A percentile compares a stretch with the other conserved stretches of the same genome.
Evolutionary conservation across 2,797 vertebrate species (phyloP).

Genomic region (Acomys russatus): DNA sequence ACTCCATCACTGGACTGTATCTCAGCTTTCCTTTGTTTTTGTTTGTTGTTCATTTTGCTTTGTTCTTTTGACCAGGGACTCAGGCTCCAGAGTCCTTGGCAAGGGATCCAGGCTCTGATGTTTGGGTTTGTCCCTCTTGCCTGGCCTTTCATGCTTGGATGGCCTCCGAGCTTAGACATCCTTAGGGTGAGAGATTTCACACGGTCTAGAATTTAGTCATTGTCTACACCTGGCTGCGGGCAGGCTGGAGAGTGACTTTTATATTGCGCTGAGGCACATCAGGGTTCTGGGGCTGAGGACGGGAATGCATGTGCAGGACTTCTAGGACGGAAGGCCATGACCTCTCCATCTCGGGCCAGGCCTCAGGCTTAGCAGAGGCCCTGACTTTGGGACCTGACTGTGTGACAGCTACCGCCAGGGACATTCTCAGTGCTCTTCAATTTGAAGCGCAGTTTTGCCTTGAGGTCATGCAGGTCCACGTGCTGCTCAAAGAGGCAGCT

Average conservation of each 20-base stretch:
- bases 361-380: no score
- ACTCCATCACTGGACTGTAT: not conserved
- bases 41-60: no score
- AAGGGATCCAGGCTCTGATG: not conserved
- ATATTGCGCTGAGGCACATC: not conserved
- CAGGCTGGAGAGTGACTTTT: not conserved
- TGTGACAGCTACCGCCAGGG: not conserved
- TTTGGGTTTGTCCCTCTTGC: not conserved
- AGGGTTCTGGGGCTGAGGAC: not conserved
- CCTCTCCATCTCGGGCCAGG: no score
- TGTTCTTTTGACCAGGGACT: not conserved
- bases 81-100: not conserved
- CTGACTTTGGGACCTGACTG: not conserved
- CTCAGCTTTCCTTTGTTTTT: not conserved
- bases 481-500: not conserved
- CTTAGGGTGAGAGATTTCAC: not conserved
- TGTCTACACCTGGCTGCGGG: not conserved
- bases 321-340: not conserved
- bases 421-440: not conserved
- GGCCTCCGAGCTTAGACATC: not conserved
- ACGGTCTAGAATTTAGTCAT: not conserved
- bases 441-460: not conserved
- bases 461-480: not conserved
- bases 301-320: not conserved
- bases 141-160: not conserved